phyloP scores from a whole-genome alignment of 2,888 invertebrate genomes.

The Cataglyphis rosenhaueri region DNA sequence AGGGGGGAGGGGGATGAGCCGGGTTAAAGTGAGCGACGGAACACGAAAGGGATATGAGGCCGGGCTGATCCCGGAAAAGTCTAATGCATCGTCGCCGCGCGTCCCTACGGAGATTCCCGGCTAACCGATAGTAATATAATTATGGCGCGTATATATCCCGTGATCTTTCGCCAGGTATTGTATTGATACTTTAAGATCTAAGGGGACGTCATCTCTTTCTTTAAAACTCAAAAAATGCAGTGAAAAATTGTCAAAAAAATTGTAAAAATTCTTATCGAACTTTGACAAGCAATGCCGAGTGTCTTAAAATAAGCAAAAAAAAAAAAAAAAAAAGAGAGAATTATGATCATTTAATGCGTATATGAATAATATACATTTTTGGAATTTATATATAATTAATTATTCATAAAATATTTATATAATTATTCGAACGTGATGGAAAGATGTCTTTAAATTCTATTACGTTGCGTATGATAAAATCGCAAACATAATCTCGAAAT shows the following conservation, averaged over 20 bases:
- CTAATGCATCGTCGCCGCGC: constrained; percentile 53
- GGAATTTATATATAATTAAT: not conserved
- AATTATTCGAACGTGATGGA: not conserved
- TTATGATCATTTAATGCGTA: not conserved
- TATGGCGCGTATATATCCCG: constrained; percentile 16
- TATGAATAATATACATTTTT: not conserved
- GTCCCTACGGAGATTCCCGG: constrained; percentile 33
- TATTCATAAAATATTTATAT: not conserved
- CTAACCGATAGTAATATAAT: constrained; percentile 49
- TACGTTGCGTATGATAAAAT: not conserved
- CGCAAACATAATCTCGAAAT: not conserved
- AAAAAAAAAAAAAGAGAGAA: not conserved
- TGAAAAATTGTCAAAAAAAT: constrained; percentile 2
- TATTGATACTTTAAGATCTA: constrained; percentile 28
- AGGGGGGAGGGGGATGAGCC: constrained; percentile 23
- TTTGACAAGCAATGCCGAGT: too few relatives aligned
- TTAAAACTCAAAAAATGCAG: not conserved
- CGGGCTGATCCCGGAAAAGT: constrained; percentile 49
- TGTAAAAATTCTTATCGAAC: not conserved
- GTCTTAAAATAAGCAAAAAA: not conserved
- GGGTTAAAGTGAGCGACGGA: constrained; percentile 54
- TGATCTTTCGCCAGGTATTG: constrained; percentile 30
- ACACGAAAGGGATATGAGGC: constrained; percentile 39
- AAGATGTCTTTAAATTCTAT: not conserved
- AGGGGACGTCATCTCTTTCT: not conserved